Base-by-base conservation (phyloP, 2,113 vertebrate genomes). In the Aythya baeri region DNA sequence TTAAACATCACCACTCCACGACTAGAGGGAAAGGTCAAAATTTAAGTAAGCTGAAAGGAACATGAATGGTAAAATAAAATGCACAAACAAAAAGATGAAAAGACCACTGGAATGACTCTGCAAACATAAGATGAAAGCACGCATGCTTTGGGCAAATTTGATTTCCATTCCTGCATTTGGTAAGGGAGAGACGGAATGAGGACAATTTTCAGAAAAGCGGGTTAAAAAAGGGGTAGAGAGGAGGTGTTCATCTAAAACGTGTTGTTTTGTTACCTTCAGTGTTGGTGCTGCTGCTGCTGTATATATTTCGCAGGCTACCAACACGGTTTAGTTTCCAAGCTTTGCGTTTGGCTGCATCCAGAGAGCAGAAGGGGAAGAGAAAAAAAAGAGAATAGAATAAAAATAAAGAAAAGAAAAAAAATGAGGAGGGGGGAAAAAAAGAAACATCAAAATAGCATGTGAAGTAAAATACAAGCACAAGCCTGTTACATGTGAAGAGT, bases 281-380 rank as follows among this genome's bases (percentile, higher is more conserved):
- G 98, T 98, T 98, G 97, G 98, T 97, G 96, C 98, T 98, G 98
- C 98, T 98, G 98, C 97, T 98, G 98, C 97, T 98, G 99, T 99
- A 98, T 97, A 99, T 98, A 98, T 99, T 99, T 98, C 98, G 98
- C 98, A 99, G 99, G 97, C 99, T 99, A 99, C 98, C 98, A 97
- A 99, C 99, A 97, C 98, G 98, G 97, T 98, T 99, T 98, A 99
- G 98, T 98, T 99, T 99, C 99, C 99, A 99, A 70, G 98, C 98
- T 98, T 97, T 99, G 98, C 98, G 98, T 97, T 99, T 99, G 98
- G 98, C 99, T 99, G 99, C 98, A 58, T 99, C 98, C 98, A 98
- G 98, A 98, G 86, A 98, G 98, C 98, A 98, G 98, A 97, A 95
- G 96, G 96, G 97, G 98, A 90, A 96, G 92, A 97, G 88, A 96